These are phyloP conservation scores for Artibeus lituratus DNA, from an alignment of 2,797 vertebrate species.

Conservation along the genomic window DNA sequence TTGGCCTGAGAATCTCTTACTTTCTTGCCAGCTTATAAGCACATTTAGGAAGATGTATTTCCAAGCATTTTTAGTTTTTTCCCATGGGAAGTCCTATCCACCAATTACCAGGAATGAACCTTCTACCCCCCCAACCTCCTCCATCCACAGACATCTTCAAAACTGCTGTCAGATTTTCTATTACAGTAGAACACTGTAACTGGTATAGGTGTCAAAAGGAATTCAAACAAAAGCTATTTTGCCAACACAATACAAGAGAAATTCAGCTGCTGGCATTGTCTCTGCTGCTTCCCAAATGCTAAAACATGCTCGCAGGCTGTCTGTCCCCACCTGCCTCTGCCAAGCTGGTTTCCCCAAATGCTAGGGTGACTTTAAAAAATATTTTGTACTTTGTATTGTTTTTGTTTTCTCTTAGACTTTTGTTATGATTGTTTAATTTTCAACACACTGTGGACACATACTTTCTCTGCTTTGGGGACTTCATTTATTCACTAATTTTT, in stretches of 20 bases:
- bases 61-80: background rate
- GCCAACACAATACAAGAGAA: conserved; percentile 36
- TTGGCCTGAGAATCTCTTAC: background rate
- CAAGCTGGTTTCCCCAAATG: conserved; percentile 74
- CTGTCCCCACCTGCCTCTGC: conserved; percentile 20
- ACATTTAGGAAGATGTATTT: conserved; percentile 2
- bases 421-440: conserved; percentile 50
- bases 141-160: background rate
- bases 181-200: background rate
- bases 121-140: background rate
- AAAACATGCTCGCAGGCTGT: conserved; percentile 61
- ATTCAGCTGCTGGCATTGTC: conserved; percentile 56
- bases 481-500: background rate
- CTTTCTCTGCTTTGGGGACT: background rate
- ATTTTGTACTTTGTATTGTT: conserved; percentile 66
- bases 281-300: conserved; percentile 40
- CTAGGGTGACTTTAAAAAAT: conserved; percentile 65
- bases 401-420: conserved; percentile 59
- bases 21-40: conserved; percentile 41
- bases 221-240: conserved; percentile 54
- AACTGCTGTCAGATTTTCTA: background rate
- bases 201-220: background rate
- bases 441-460: conserved; percentile 7
- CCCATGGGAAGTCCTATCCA: background rate
- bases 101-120: background rate